These are phyloP conservation scores for Pomatorhinus ruficollis DNA, from an alignment of 2,113 vertebrate genomes.

Conservation along the genomic window DNA sequence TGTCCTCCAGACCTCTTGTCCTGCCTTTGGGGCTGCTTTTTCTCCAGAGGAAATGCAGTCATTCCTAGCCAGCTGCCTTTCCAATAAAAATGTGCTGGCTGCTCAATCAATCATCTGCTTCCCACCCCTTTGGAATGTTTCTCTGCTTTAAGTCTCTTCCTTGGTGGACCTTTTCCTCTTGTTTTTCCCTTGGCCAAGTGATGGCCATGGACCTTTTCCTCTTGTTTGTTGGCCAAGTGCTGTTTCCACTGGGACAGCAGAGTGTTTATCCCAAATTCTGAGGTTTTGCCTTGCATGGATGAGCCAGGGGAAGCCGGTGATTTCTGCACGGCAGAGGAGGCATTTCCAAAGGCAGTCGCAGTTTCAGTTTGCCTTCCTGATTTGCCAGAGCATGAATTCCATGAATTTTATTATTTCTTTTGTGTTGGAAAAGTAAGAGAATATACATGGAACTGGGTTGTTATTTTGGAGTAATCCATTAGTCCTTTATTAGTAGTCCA, in stretches of 20 bases:
- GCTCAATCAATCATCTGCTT: neutral
- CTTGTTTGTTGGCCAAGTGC: neutral
- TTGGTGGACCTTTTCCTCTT: neutral
- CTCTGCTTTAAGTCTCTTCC: neutral
- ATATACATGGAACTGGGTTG: neutral
- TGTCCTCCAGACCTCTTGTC: neutral
- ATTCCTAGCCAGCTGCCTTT: neutral
- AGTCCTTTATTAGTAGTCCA: rapidly evolving
- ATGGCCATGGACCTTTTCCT: neutral
- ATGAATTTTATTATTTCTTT: neutral
- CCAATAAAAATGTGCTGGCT: neutral
- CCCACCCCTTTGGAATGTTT: neutral
- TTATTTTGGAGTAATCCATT: neutral
- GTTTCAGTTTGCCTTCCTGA: neutral
- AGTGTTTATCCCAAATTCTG: neutral
- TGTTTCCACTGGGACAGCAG: neutral
- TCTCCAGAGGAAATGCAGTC: neutral
- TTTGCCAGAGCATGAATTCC: neutral
- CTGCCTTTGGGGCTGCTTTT: neutral
- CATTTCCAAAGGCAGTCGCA: rapidly evolving
- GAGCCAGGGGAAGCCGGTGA: neutral
- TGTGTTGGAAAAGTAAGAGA: neutral
- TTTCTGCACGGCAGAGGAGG: neutral
- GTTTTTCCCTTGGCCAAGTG: neutral
- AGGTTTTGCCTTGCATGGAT: neutral